Base-by-base conservation (phyloP, 92 coral and sea anemone species). In the Phenganax stokvisi region DNA sequence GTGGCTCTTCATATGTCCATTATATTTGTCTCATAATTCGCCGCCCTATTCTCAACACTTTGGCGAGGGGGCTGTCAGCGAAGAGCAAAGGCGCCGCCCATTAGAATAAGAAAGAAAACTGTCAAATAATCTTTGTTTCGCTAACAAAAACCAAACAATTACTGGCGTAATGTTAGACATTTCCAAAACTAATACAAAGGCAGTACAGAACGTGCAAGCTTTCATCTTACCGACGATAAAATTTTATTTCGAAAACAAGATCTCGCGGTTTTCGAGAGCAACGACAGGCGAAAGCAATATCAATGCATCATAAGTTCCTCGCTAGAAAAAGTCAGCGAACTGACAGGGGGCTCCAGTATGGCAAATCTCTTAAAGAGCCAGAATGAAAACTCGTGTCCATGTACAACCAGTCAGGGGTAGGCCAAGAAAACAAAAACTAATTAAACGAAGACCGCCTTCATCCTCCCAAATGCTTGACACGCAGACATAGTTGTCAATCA, bases 11-110 rank as follows among this genome's bases (percentile, higher is more conserved):
- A 92, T 89, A 89, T 89, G 97, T 92, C 91, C 91, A 92, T 96
- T 92, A 91, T 92, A 89, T 92, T 89, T 92, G 87, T 96, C 92
- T 92, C 97, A 96, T 92, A 91, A 92, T 92, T 96, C 99, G 78
- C 91, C 92, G 87, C 91, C 92, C 92, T 87, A 90, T 96, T 90
- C 90, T 92, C 92, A 96, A 81, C 97, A 86, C 89, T 89, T 86
- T 81, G 85, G 85, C 80, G 89, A 96, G 96, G 90, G 89, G 83
- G 73, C 97, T 92, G 99, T 96, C 97, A 96, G 87, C 93, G 71
- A 85, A 79, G 83, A 63, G 87, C 88, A 89, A 96, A 94, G 89
- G 97, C 90, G 90, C 99, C 99, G 99, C 99, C 99, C 88, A 96
- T 96, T 96, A 92, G 88, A 96, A 96, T 96, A 89, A 92, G 99